Conservation (phyloP, 2,797 vertebrate genomes). For the Fundulus diaphanus region DNA sequence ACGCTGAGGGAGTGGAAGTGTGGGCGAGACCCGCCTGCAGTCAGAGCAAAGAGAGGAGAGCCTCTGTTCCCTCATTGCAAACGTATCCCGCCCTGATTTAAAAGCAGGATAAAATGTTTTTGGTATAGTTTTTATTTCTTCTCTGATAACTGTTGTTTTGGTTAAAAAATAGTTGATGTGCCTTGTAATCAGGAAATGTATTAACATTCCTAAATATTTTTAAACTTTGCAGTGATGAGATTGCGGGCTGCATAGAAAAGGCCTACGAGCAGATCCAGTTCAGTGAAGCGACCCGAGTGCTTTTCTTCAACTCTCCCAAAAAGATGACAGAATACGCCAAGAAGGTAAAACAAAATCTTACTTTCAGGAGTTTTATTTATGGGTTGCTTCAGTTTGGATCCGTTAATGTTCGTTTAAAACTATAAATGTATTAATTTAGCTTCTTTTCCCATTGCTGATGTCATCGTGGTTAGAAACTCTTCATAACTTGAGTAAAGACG, state of each 20-base stretch:
- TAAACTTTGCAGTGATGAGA: conserved; percentile 86
- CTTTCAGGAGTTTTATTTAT: conserved; percentile 1
- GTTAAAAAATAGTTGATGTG: too few relatives aligned
- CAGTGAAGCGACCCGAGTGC: conserved; percentile 89
- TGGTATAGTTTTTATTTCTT: too few relatives aligned
- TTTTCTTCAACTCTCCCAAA: conserved; percentile 92
- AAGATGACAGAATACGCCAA: conserved; percentile 97
- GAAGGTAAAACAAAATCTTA: conserved; percentile 80
- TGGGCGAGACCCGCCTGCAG: too few relatives aligned
- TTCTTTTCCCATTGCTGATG: neutral
- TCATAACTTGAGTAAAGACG: neutral
- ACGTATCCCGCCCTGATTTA: too few relatives aligned
- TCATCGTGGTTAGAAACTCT: too few relatives aligned
- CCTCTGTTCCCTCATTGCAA: too few relatives aligned
- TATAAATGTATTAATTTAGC: neutral
- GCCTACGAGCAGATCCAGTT: conserved; percentile 95
- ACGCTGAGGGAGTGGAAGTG: too few relatives aligned
- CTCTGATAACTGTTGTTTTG: too few relatives aligned
- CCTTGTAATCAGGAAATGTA: too few relatives aligned
- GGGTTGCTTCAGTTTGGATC: too few relatives aligned
- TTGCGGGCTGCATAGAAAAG: conserved; percentile 94
- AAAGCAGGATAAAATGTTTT: too few relatives aligned
- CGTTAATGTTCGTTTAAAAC: neutral
- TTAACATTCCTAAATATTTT: neutral
- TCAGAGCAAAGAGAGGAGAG: too few relatives aligned